Percentiles rank a stretch among this genome's conserved stretches.
Evolutionary conservation across 2,113 vertebrate species (phyloP).

Genomic region (Hippoglossus stenolepis): DNA sequence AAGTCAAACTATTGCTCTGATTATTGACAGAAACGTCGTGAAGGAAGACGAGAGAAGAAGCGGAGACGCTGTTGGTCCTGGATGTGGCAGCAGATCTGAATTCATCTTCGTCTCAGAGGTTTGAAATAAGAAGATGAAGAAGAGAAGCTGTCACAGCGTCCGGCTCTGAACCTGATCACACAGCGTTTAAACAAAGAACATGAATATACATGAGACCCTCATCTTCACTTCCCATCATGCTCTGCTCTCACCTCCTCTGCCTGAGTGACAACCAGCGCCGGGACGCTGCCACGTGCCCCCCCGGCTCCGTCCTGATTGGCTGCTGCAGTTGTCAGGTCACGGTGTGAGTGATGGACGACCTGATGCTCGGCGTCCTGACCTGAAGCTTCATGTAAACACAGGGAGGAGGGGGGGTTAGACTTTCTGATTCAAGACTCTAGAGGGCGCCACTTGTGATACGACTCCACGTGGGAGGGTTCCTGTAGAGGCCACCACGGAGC

Average conservation of each 20-base stretch:
- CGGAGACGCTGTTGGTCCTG: too few relatives aligned
- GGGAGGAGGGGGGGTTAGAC: too few relatives aligned
- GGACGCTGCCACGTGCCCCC: constrained; percentile 45
- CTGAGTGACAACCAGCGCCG: constrained; percentile 67
- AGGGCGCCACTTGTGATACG: too few relatives aligned
- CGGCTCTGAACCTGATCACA: background rate
- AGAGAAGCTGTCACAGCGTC: background rate
- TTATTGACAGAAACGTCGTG: too few relatives aligned
- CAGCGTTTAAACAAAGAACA: constrained; percentile 9
- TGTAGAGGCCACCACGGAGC: too few relatives aligned
- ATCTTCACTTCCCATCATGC: constrained; percentile 73
- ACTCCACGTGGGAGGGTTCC: too few relatives aligned
- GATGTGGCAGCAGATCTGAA: too few relatives aligned
- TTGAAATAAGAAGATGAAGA: background rate
- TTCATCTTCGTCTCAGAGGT: too few relatives aligned
- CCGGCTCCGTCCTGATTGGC: constrained; percentile 48
- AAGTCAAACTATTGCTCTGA: too few relatives aligned
- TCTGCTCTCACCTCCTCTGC: constrained; percentile 76
- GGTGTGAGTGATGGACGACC: background rate
- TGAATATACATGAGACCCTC: constrained; percentile 75
- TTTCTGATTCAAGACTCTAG: too few relatives aligned
- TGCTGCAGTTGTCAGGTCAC: background rate
- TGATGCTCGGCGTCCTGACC: background rate
- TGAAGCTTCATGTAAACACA: too few relatives aligned
- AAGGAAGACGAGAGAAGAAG: too few relatives aligned